Percentiles rank a stretch among this genome's conserved stretches.
Evolutionary conservation across 37 sponge, comb jelly and placozoan species (phyloP).

Genomic region (Dysidea cf. avara): DNA sequence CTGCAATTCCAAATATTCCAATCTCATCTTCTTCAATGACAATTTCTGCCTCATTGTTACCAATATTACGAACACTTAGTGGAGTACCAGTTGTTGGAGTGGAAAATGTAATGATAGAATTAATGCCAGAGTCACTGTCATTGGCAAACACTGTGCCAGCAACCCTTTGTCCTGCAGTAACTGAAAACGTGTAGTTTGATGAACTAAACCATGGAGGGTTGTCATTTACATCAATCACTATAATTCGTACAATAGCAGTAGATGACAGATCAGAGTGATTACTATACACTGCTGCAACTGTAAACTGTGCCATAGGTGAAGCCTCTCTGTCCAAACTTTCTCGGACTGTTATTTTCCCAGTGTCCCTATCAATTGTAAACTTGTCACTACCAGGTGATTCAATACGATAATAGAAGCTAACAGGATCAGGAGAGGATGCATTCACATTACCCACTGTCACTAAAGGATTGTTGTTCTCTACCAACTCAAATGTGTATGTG

Average conservation of each 20-base stretch:
- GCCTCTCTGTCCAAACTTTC: slow-evolving; percentile 49
- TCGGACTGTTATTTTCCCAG: slow-evolving; percentile 30
- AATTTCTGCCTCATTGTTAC: too few species aligned
- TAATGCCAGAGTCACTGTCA: not conserved
- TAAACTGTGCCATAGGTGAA: slow-evolving; percentile 19
- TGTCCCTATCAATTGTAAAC: slow-evolving; percentile 45
- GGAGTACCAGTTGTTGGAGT: too few species aligned
- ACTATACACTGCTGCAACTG: slow-evolving; percentile 56
- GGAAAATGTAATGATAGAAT: not conserved
- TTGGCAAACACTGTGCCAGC: not conserved
- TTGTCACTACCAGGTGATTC: not conserved
- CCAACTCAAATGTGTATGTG: too few species aligned
- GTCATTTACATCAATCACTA: slow-evolving; percentile 64
- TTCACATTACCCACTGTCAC: too few species aligned
- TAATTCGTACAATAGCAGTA: slow-evolving; percentile 11
- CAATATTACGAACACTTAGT: too few species aligned
- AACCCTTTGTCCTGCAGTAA: not conserved
- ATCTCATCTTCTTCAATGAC: too few species aligned
- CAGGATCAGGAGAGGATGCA: too few species aligned
- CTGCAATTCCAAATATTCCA: too few species aligned
- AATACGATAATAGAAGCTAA: too few species aligned
- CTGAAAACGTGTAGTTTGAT: not conserved
- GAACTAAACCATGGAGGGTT: slow-evolving; percentile 15
- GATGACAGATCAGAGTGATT: slow-evolving; percentile 7
- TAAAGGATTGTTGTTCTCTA: too few species aligned